Percentiles rank a stretch among this genome's conserved stretches.
These are phyloP conservation scores for Agriopis leucophaearia DNA, from an alignment of 2,888 invertebrate genomes.

Conservation along the genomic window DNA sequence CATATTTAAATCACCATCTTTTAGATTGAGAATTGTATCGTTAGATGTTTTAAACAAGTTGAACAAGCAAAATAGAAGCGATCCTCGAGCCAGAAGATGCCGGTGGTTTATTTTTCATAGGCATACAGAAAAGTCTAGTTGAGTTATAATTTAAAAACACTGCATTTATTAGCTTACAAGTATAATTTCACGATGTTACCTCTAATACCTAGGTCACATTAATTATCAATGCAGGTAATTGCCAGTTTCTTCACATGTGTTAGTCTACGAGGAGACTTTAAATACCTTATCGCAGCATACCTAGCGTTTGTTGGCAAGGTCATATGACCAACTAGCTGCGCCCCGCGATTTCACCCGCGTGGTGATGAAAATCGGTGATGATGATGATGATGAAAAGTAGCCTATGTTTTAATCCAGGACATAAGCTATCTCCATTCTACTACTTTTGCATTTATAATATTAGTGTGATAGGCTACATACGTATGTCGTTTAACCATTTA, in stretches of 20 bases:
- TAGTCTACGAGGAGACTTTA: slow-evolving; percentile 18
- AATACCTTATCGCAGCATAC: slow-evolving; percentile 35
- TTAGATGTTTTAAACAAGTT: too few relatives aligned
- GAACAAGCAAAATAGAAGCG: too few relatives aligned
- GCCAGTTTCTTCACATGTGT: slow-evolving; percentile 20
- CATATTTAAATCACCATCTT: too few relatives aligned
- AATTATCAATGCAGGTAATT: slow-evolving; percentile 1
- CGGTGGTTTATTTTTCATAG: not conserved
- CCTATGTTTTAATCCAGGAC: too few relatives aligned
- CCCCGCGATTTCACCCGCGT: too few relatives aligned
- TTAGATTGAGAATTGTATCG: too few relatives aligned
- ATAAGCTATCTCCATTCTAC: too few relatives aligned
- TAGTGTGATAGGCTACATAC: slow-evolving; percentile 6
- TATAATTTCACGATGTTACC: not conserved
- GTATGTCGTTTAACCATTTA: slow-evolving; percentile 49
- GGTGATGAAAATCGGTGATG: too few relatives aligned
- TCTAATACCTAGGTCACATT: slow-evolving; percentile 7
- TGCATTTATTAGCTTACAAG: not conserved
- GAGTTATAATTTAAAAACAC: not conserved
- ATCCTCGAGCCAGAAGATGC: too few relatives aligned
- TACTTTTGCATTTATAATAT: too few relatives aligned
- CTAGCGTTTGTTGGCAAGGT: slow-evolving; percentile 50
- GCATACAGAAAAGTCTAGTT: too few relatives aligned
- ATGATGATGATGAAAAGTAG: too few relatives aligned
- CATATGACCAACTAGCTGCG: slow-evolving; percentile 41